phyloP scores from a whole-genome alignment of 2,888 invertebrate species.

The Stenotaenia linearis region DNA sequence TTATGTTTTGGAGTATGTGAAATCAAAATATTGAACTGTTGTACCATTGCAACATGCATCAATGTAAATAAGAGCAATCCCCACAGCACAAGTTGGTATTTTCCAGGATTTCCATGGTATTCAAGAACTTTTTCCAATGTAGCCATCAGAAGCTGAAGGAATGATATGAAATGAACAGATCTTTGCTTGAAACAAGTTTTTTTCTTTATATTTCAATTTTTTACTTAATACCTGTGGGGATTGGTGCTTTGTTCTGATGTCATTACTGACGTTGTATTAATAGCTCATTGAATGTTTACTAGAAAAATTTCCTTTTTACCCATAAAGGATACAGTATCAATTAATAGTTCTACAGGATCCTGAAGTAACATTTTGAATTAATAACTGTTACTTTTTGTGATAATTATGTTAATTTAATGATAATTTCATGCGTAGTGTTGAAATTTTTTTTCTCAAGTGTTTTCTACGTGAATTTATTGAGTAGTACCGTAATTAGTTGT shows the following conservation, averaged over 20 bases:
- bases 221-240: neutral
- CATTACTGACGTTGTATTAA: neutral
- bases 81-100: constrained; percentile 24
- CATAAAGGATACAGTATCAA: neutral
- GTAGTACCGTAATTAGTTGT: too few species aligned
- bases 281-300: neutral
- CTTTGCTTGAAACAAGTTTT: neutral
- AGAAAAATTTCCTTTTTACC: neutral
- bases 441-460: too few species aligned
- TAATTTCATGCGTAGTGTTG: too few species aligned
- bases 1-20: neutral
- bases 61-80: neutral
- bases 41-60: constrained; percentile 21
- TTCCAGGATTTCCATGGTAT: constrained; percentile 4
- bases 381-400: too few species aligned
- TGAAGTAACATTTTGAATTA: too few species aligned
- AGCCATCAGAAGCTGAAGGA: neutral
- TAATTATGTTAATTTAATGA: too few species aligned
- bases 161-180: too few species aligned
- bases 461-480: too few species aligned
- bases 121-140: neutral
- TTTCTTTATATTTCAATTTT: neutral
- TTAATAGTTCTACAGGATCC: neutral
- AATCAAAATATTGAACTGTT: constrained; percentile 30
- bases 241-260: neutral